These are phyloP conservation scores for Nycticebus coucang DNA, from an alignment of 2,113 vertebrate species.

Conservation along the genomic window DNA sequence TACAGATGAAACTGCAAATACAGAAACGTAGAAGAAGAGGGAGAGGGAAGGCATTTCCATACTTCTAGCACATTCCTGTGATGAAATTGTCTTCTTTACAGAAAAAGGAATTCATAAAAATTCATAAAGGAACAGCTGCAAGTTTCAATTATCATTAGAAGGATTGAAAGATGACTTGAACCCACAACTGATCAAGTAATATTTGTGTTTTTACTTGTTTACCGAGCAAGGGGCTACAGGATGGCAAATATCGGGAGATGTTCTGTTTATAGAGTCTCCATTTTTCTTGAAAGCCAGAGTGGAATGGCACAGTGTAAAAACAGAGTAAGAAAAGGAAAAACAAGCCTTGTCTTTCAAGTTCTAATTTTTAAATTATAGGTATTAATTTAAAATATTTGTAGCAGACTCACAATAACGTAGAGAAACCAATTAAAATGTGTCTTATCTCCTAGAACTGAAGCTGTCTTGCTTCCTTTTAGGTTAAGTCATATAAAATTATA, in stretches of 20 bases:
- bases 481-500: conserved; percentile 28
- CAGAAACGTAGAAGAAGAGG: neutral
- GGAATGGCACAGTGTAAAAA: neutral
- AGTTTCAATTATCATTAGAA: conserved; percentile 45
- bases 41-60: neutral
- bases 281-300: neutral
- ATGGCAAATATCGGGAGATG: neutral
- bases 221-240: neutral
- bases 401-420: neutral
- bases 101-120: conserved; percentile 31
- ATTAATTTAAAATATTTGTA: conserved; percentile 42
- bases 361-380: neutral
- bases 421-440: conserved; percentile 23
- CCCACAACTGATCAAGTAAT: neutral
- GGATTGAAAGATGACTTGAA: conserved; percentile 41
- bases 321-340: conserved; percentile 28
- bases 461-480: neutral
- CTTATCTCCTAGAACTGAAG: conserved; percentile 2
- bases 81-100: neutral
- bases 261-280: neutral
- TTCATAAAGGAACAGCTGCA: conserved; percentile 42
- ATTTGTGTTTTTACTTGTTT: conserved; percentile 51
- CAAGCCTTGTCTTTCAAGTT: conserved; percentile 26
- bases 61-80: neutral
- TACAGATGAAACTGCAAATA: neutral